Evolutionary conservation across 1,140 invertebrate genomes (phyloP).

Genomic region (Cydia amplana): DNA sequence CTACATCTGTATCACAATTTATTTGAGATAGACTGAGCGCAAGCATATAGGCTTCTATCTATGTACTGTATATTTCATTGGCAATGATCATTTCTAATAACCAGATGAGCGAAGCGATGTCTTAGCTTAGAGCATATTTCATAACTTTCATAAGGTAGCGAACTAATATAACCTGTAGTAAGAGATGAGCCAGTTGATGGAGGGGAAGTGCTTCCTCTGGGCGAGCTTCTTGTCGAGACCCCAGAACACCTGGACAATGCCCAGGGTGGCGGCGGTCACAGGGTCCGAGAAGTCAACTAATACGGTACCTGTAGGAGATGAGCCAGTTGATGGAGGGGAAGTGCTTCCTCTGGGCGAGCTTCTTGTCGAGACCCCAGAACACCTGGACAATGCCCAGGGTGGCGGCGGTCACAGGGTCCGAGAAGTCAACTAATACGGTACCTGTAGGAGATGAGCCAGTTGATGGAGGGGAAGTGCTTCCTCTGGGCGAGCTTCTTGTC

Average conservation of each 20-base stretch:
- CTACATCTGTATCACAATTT: no score
- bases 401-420: slow-evolving; percentile 99
- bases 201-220: slow-evolving; percentile 99
- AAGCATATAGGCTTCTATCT: no score
- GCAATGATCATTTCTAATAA: no score
- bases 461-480: slow-evolving; percentile 99
- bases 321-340: slow-evolving; percentile 99
- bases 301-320: slow-evolving; percentile 96
- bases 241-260: slow-evolving; percentile 99
- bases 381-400: slow-evolving; percentile 99
- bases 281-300: slow-evolving; percentile 99
- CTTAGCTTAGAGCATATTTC: no score
- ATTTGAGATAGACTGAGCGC: no score
- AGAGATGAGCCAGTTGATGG: slow-evolving; percentile 99
- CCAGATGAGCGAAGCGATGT: no score
- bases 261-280: slow-evolving; percentile 98
- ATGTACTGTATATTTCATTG: no score
- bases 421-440: slow-evolving; percentile 98
- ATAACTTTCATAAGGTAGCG: no score
- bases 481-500: slow-evolving; percentile 99
- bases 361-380: slow-evolving; percentile 99
- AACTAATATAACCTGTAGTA: slow-evolving; percentile 85
- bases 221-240: slow-evolving; percentile 99
- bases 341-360: slow-evolving; percentile 99
- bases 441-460: slow-evolving; percentile 99